Conservation (phyloP, 1,140 invertebrate genomes). For the Bombus superbus region DNA sequence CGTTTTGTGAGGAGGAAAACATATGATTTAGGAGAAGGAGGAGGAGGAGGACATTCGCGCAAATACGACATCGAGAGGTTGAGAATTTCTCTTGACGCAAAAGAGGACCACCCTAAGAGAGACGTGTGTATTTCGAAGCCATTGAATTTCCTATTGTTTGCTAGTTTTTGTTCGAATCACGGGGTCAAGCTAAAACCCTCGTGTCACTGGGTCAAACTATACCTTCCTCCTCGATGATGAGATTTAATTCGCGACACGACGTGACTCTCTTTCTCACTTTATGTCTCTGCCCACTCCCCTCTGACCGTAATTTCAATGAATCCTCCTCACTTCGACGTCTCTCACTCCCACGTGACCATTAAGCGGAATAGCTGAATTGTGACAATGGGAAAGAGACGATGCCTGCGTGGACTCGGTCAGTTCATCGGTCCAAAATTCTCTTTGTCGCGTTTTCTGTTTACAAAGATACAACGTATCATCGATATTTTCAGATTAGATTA, state of each 20-base stretch:
- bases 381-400: not conserved
- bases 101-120: not conserved
- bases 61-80: not conserved
- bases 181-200: slow-evolving; percentile 17
- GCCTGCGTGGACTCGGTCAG: not conserved
- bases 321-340: not conserved
- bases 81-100: not conserved
- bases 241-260: slow-evolving; percentile 38
- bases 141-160: slow-evolving; percentile 37
- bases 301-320: slow-evolving; percentile 34
- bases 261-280: slow-evolving; percentile 9
- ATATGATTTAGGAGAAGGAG: not conserved
- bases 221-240: slow-evolving; percentile 4
- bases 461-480: not conserved
- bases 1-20: not conserved
- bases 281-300: not conserved
- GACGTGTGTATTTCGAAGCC: not conserved
- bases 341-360: slow-evolving; percentile 42
- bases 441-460: not conserved
- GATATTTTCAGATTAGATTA: not conserved
- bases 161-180: slow-evolving; percentile 13
- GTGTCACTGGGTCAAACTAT: slow-evolving; percentile 41
- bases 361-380: slow-evolving; percentile 28
- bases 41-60: too few relatives aligned
- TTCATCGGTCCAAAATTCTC: not conserved